Base-by-base conservation (phyloP, 64 coral and sea anemone genomes). In the Dendronephthya gigantea region DNA sequence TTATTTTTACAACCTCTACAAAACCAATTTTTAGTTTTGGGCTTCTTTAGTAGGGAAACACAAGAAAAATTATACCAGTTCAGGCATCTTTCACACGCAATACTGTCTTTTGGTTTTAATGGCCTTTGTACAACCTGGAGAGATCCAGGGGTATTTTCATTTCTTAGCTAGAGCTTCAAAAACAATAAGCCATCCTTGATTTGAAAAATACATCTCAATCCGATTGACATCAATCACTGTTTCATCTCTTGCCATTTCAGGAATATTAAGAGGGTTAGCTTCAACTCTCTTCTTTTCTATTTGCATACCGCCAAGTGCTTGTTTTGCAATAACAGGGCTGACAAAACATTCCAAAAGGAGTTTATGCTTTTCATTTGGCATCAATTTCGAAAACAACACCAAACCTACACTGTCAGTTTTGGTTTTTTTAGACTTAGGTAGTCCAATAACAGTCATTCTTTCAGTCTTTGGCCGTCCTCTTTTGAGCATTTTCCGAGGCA, bases 51-150 rank as follows among this genome's bases (percentile, higher is more conserved):
- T 79, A 79, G 36, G 32, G 27, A 8, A 16, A 79, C 72, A 79
- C 72, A 79, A 79, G 72, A 33, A 79, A 79, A 79, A 39, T 79
- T 29, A 39, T 79, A 79, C 72, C 72, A 79, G 72, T 39, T 36
- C 6, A 79, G 32, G 17, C 72, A 79, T 33, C 55, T 29, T 79
- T 79, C 72, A 79, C 72, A 79, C 9, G 17, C 72, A 79, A 79
- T 19, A 79, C 72, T 79, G 9, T 79, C 72, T 79, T 79, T 33
- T 15, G 15, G 30, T 79, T 12, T 79, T 79, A 11, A 79, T 79
- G 34, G 27, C 72, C 17, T 30, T 79, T 12, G 36, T 39, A 79
- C 72, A 79, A 33, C 72, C 72, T 36, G 72, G 72, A 29, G 30
- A 79, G 30, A 39, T 79, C 72, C 72, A 79, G 13, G 9, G 31